A percentile compares a stretch with the other conserved stretches of the same genome.
These are phyloP conservation scores for Lissocephala sabroskyi DNA, from an alignment of 2,888 invertebrate species.

Conservation along the genomic window DNA sequence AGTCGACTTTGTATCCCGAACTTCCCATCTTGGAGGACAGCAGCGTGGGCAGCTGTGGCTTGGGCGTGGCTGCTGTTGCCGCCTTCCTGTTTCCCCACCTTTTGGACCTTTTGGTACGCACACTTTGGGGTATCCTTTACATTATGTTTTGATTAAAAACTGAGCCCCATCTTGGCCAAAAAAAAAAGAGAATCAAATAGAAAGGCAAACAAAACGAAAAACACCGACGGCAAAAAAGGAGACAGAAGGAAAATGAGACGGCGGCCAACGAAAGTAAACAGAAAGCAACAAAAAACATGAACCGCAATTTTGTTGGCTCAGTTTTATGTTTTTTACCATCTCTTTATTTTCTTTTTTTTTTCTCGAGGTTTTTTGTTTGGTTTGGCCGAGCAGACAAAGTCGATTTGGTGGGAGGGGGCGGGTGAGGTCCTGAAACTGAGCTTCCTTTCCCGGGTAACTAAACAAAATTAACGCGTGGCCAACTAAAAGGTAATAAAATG, in stretches of 20 bases:
- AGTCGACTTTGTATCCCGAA: too few species aligned
- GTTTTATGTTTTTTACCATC: not conserved
- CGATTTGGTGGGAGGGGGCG: too few species aligned
- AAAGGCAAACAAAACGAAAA: constrained; percentile 6
- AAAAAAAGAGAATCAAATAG: constrained; percentile 15
- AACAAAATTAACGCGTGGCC: too few species aligned
- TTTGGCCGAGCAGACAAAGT: too few species aligned
- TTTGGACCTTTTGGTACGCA: too few species aligned
- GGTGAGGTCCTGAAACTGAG: too few species aligned
- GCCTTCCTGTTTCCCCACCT: too few species aligned
- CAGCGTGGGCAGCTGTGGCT: too few species aligned
- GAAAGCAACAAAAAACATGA: constrained; percentile 20
- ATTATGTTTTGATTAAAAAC: constrained; percentile 59
- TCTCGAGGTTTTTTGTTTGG: not conserved
- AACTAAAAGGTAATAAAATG: too few species aligned
- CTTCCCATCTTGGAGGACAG: too few species aligned
- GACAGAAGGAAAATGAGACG: constrained; percentile 6
- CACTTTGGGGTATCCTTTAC: constrained; percentile 18
- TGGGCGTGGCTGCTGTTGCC: too few species aligned
- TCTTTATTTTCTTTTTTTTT: not conserved
- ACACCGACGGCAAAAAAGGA: not conserved
- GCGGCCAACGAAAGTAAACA: constrained; percentile 7
- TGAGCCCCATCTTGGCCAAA: constrained; percentile 32
- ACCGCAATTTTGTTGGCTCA: constrained; percentile 10
- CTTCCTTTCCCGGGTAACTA: too few species aligned